Percentiles rank a stretch among this genome's conserved stretches.
Evolutionary conservation across 2,113 vertebrate genomes (phyloP).

Genomic region (Cinclus cinclus): DNA sequence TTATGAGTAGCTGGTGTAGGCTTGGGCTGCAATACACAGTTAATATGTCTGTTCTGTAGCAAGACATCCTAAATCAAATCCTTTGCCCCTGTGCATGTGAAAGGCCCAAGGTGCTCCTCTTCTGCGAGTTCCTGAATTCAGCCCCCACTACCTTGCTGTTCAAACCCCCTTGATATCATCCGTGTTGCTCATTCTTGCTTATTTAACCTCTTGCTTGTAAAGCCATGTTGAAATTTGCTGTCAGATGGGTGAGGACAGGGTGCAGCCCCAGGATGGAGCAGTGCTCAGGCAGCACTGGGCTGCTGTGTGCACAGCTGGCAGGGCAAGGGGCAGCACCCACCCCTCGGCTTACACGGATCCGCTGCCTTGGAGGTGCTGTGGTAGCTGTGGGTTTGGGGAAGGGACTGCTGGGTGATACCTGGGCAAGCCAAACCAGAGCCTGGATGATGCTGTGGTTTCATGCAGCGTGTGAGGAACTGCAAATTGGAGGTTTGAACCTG

Average conservation of each 20-base stretch:
- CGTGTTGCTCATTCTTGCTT: not conserved
- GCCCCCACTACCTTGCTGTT: not conserved
- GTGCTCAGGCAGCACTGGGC: not conserved
- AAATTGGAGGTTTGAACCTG: not conserved
- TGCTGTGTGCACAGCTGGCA: not conserved
- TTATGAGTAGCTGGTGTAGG: not conserved
- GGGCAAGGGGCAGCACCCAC: not conserved
- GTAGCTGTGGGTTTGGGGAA: not conserved
- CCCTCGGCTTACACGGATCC: fast-evolving
- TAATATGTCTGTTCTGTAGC: not conserved
- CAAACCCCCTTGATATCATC: not conserved
- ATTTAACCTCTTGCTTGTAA: not conserved
- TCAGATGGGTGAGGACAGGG: not conserved
- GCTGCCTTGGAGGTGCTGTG: not conserved
- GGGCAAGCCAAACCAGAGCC: not conserved
- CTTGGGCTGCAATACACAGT: not conserved
- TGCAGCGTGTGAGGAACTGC: not conserved
- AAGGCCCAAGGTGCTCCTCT: not conserved
- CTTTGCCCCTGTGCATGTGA: not conserved
- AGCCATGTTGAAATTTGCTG: fast-evolving
- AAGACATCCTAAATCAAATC: not conserved
- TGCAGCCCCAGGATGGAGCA: not conserved
- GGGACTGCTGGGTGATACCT: not conserved
- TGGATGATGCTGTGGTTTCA: fast-evolving
- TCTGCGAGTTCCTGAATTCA: not conserved